Percentiles rank a stretch among this genome's conserved stretches.
phyloP scores from a whole-genome alignment of 2,888 invertebrate genomes.

The Caenorhabditis wallacei region DNA sequence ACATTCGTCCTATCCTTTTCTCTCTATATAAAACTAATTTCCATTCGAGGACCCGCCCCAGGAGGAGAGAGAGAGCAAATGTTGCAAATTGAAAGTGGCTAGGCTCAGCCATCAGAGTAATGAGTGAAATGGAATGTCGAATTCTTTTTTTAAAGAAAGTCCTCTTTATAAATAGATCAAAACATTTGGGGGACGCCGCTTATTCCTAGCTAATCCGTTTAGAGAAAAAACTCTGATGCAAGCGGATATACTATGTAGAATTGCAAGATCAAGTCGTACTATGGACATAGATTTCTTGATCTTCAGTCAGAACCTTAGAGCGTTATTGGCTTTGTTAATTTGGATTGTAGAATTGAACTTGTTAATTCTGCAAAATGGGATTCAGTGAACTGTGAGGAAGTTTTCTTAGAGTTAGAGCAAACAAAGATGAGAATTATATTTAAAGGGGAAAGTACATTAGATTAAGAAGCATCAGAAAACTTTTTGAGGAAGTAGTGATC shows the following conservation, averaged over 20 bases:
- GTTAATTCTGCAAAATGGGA: too few relatives aligned
- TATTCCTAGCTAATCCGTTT: slow-evolving; percentile 22
- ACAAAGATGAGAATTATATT: too few relatives aligned
- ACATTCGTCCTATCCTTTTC: slow-evolving; percentile 43
- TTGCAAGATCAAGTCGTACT: slow-evolving; percentile 6
- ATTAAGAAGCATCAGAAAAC: too few relatives aligned
- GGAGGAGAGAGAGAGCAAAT: slow-evolving; percentile 46
- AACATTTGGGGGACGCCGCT: slow-evolving; percentile 10
- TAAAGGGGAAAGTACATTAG: too few relatives aligned
- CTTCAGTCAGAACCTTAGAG: background rate
- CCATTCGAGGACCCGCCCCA: slow-evolving; percentile 51
- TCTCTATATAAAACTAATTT: slow-evolving; percentile 58
- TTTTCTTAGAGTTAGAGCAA: too few relatives aligned
- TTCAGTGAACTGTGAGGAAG: too few relatives aligned
- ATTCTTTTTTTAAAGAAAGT: background rate
- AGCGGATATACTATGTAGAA: background rate
- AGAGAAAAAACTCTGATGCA: slow-evolving; percentile 28
- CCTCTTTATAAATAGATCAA: slow-evolving; percentile 46
- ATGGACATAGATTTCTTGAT: background rate
- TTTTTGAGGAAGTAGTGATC: too few relatives aligned
- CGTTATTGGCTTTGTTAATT: slow-evolving; percentile 23
- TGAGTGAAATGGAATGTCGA: slow-evolving; percentile 22
- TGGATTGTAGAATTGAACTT: too few relatives aligned
- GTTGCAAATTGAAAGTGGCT: slow-evolving; percentile 61
- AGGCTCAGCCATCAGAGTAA: slow-evolving; percentile 47